These are phyloP conservation scores for Sebastes steindachneri DNA, from an alignment of 2,797 vertebrate species.

Conservation along the genomic window DNA sequence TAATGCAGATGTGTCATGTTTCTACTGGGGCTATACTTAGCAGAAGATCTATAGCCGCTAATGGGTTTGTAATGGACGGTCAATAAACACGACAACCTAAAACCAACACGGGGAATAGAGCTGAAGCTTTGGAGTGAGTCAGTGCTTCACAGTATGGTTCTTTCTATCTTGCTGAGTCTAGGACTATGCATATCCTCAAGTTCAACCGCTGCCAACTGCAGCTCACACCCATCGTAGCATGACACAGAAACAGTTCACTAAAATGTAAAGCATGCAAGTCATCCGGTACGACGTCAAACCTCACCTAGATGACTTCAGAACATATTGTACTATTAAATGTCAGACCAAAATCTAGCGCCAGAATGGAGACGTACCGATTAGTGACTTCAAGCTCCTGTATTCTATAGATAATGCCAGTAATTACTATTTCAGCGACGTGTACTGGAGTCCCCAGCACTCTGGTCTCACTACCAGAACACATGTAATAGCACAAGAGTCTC, in stretches of 20 bases:
- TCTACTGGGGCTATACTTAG: constrained; percentile 50
- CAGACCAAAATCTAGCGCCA: background rate
- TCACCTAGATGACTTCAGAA: background rate
- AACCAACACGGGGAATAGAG: constrained; percentile 19
- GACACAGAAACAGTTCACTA: background rate
- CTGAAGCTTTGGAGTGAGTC: constrained; percentile 1
- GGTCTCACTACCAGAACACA: constrained; percentile 31
- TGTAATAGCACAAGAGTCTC: constrained; percentile 42
- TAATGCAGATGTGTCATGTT: constrained; percentile 56
- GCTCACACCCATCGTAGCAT: background rate
- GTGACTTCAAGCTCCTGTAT: background rate
- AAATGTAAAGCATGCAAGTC: background rate
- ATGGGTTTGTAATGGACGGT: constrained; percentile 62
- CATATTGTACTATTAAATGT: background rate
- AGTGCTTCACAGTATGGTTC: background rate
- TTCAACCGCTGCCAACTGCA: background rate
- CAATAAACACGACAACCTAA: constrained; percentile 50
- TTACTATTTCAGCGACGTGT: background rate
- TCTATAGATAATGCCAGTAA: background rate
- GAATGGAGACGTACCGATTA: background rate
- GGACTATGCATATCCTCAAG: background rate
- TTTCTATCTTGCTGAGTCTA: background rate
- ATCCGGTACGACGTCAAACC: background rate
- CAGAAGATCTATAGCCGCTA: constrained; percentile 51
- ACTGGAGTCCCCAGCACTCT: background rate